These are phyloP conservation scores for Grus americana DNA, from an alignment of 2,113 vertebrate genomes.

Conservation along the genomic window DNA sequence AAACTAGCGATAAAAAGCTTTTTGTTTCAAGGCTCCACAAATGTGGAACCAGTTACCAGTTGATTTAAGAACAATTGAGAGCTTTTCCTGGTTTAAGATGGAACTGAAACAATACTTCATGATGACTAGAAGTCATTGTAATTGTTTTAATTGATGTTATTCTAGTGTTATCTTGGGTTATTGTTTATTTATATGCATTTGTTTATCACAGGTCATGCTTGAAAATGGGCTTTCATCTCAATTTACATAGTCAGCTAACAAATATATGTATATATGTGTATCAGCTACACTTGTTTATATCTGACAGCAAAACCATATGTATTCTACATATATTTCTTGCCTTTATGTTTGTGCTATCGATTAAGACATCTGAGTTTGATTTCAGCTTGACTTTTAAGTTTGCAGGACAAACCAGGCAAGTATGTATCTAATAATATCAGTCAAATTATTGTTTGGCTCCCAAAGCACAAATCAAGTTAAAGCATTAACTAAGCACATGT, in stretches of 20 bases:
- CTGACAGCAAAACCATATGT: conserved; percentile 71
- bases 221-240: conserved; percentile 69
- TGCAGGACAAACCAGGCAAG: conserved; percentile 60
- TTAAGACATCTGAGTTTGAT: conserved; percentile 80
- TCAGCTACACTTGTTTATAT: conserved; percentile 69
- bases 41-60: conserved; percentile 78
- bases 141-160: conserved; percentile 79
- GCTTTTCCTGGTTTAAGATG: conserved; percentile 75
- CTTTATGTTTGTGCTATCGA: conserved; percentile 72
- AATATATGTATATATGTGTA: conserved; percentile 42
- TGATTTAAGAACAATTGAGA: conserved; percentile 75
- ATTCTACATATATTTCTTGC: conserved; percentile 66
- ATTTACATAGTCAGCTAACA: conserved; percentile 66
- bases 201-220: conserved; percentile 72
- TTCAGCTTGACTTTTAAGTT: conserved; percentile 76
- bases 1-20: conserved; percentile 68
- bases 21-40: conserved; percentile 74
- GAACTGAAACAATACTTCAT: conserved; percentile 74
- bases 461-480: conserved; percentile 60
- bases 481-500: conserved; percentile 43
- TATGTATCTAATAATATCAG: conserved; percentile 70
- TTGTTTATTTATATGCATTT: conserved; percentile 76
- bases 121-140: conserved; percentile 72
- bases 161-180: conserved; percentile 72
- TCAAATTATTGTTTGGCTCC: conserved; percentile 58